phyloP scores from a whole-genome alignment of 2,113 vertebrate species.

The Lepus timidus region DNA sequence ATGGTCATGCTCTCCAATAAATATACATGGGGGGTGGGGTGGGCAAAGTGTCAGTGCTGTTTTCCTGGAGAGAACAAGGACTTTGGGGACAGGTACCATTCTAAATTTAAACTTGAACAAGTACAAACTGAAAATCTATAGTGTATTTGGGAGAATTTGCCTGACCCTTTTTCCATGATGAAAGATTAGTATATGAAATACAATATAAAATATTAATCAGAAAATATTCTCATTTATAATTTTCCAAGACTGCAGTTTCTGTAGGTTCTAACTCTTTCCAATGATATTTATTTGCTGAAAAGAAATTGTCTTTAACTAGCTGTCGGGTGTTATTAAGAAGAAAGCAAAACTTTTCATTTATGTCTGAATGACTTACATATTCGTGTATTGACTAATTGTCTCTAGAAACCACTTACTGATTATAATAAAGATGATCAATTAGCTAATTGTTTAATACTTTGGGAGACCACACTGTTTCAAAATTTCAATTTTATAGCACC shows the following conservation, averaged over 20 bases:
- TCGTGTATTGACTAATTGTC: not conserved
- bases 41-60: not conserved
- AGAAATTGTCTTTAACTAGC: constrained; percentile 10
- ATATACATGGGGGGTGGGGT: not conserved
- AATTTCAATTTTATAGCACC: not conserved
- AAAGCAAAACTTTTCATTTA: constrained; percentile 27
- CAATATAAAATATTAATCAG: constrained; percentile 19
- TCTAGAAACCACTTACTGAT: not conserved
- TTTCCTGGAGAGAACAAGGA: not conserved
- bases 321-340: not conserved
- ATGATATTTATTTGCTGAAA: not conserved
- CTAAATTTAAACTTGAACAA: not conserved
- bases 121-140: not conserved
- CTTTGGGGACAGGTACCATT: not conserved
- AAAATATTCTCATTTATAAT: not conserved
- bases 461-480: not conserved
- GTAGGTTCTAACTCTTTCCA: not conserved
- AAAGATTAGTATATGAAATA: not conserved
- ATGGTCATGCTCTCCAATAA: not conserved
- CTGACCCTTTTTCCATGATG: not conserved
- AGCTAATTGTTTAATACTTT: constrained; percentile 2
- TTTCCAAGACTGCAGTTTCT: not conserved
- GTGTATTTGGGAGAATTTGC: not conserved
- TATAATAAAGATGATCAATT: constrained; percentile 7
- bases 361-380: not conserved